Evolutionary conservation across 2,888 invertebrate species (phyloP).

Genomic region (Mantis religiosa): DNA sequence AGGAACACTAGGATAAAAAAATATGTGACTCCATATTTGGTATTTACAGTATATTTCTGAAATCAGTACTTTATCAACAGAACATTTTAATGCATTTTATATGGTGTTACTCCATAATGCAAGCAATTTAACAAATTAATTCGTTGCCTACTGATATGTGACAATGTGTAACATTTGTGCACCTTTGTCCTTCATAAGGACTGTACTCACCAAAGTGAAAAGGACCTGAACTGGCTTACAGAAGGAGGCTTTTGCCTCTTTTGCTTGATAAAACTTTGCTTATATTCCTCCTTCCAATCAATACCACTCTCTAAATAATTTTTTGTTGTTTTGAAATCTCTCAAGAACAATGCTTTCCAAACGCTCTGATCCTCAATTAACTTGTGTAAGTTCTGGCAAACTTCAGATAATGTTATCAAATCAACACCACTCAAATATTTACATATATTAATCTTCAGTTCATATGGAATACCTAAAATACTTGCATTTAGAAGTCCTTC

Average conservation of each 20-base stretch:
- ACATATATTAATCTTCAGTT: background rate
- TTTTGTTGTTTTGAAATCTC: background rate
- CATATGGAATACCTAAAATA: background rate
- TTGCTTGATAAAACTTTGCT: background rate
- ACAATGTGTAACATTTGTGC: background rate
- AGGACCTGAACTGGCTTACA: background rate
- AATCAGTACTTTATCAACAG: background rate
- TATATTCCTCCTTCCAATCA: background rate
- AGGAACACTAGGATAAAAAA: background rate
- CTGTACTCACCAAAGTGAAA: background rate
- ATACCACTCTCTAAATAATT: background rate
- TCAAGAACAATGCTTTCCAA: background rate
- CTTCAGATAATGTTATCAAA: background rate
- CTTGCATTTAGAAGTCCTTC: background rate
- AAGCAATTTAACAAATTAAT: background rate
- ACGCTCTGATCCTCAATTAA: background rate
- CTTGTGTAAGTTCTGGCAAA: background rate
- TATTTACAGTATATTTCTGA: background rate
- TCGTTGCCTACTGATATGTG: background rate
- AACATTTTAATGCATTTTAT: background rate
- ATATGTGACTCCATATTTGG: background rate
- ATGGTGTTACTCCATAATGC: background rate
- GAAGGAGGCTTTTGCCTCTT: background rate
- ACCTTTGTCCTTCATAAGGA: background rate
- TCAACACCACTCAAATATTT: background rate